Conservation (phyloP, 1,140 invertebrate species). For the Hycleus phaleratus region DNA sequence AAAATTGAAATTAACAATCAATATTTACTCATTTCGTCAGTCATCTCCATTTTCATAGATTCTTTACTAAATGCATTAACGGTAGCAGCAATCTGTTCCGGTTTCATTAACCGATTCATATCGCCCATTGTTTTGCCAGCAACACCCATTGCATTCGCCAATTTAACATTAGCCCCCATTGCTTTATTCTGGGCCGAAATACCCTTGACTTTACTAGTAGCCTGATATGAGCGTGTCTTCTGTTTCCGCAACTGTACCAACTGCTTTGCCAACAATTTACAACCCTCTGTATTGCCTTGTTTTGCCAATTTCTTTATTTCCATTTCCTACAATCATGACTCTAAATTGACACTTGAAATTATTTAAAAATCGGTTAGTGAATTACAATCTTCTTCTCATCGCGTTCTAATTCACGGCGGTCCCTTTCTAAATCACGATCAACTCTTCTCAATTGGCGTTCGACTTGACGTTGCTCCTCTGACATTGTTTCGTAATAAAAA, state of each 20-base stretch:
- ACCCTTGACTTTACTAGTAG: constrained; percentile 64
- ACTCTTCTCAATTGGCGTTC: constrained; percentile 71
- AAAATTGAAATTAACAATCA: no score
- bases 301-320: constrained; percentile 87
- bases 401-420: constrained; percentile 67
- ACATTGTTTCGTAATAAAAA: constrained; percentile 28
- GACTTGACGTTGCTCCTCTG: constrained; percentile 77
- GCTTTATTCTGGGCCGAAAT: constrained; percentile 78
- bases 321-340: constrained; percentile 45
- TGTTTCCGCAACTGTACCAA: constrained; percentile 80
- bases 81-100: constrained; percentile 70
- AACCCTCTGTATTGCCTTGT: constrained; percentile 77
- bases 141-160: constrained; percentile 77
- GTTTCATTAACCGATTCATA: constrained; percentile 84
- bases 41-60: constrained; percentile 85
- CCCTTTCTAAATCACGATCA: constrained; percentile 74
- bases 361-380: constrained; percentile 16
- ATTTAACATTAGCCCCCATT: constrained; percentile 80
- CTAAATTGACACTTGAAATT: constrained; percentile 42
- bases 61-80: constrained; percentile 77
- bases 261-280: constrained; percentile 80
- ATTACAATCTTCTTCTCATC: constrained; percentile 83
- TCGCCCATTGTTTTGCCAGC: constrained; percentile 80
- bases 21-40: constrained; percentile 81
- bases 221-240: constrained; percentile 72